Evolutionary conservation across 2,888 invertebrate genomes (phyloP), one percentile per base, ranked within the genome.

Genomic region (Unio delphinus): DNA sequence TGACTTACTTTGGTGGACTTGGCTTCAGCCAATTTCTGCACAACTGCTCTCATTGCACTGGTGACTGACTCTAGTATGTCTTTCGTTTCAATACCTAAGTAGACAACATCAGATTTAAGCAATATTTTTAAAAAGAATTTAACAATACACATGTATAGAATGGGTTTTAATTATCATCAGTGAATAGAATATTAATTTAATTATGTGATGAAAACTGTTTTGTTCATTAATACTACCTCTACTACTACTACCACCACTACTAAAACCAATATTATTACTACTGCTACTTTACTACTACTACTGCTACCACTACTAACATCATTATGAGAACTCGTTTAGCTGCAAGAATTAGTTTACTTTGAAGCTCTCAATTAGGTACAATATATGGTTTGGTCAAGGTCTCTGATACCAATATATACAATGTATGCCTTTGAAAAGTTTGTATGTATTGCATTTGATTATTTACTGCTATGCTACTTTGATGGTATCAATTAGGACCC

Each of bases 31-130:
- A 95, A 91, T 90, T 93, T 93, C 83, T 94, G 93, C 60, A 94
- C 89, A 1, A 94, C 92, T n/a, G 94, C 94, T 79, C 95, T 92
- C 93, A 95, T 93, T 0, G 94, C 93, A 5, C 94, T 93, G 0
- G 94, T 94, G 3, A 93, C 92, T 0, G 95, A 93, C 86, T 95
- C 95, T 60, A 94, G 83, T 26, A 94, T 87, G 61, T 86, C 86
- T 17, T 74, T 68, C 54, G 92, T 79, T 28, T 75, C 67, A 65
- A 76, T 61, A 73, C 80, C 83, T 83, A 45, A 15, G 45, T 15
- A 45, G 11, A 45, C 15, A 45, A 45, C 3, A 45, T 15, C 15
- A 45, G 15, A 45, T 45, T 45, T 45, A 45, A 45, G 3, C 15
- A 45, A 45, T 15, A 45, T 45, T 45, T 45, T 2, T 15, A 45